Conservation (phyloP, 1,140 invertebrate genomes). For the Pseudomyrmex pallidus region DNA sequence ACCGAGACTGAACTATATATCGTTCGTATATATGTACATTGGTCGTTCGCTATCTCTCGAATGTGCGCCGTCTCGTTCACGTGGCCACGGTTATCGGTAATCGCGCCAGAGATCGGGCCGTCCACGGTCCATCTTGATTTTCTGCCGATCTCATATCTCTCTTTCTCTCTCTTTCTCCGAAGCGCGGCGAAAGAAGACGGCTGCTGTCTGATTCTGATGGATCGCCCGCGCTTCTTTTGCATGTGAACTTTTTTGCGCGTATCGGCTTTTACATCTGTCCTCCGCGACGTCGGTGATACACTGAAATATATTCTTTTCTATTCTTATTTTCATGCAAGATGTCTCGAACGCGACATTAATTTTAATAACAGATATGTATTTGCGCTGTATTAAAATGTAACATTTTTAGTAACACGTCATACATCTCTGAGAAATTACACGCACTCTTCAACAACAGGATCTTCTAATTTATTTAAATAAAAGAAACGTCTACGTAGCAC, state of each 20-base stretch:
- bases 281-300: background rate
- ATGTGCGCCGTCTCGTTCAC: constrained; percentile 17
- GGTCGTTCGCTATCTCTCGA: constrained; percentile 32
- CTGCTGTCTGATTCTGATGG: constrained; percentile 42
- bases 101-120: constrained; percentile 21
- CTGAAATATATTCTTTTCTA: constrained; percentile 2
- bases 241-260: constrained; percentile 5
- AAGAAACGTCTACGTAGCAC: too few species aligned
- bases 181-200: constrained; percentile 23
- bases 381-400: background rate
- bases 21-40: constrained; percentile 10
- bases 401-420: background rate
- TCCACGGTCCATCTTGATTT: constrained; percentile 46
- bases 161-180: constrained; percentile 33
- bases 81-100: constrained; percentile 30
- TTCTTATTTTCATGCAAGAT: constrained; percentile 13
- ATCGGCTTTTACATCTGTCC: constrained; percentile 37
- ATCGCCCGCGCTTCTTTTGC: constrained; percentile 35
- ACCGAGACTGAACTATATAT: constrained; percentile 14
- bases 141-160: background rate
- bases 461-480: background rate
- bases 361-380: background rate
- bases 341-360: background rate
- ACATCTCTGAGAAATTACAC: background rate
- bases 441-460: background rate